Evolutionary conservation across 2,888 invertebrate species (phyloP), one percentile per base, ranked within the genome.

Genomic region (Eupithecia tripunctaria): DNA sequence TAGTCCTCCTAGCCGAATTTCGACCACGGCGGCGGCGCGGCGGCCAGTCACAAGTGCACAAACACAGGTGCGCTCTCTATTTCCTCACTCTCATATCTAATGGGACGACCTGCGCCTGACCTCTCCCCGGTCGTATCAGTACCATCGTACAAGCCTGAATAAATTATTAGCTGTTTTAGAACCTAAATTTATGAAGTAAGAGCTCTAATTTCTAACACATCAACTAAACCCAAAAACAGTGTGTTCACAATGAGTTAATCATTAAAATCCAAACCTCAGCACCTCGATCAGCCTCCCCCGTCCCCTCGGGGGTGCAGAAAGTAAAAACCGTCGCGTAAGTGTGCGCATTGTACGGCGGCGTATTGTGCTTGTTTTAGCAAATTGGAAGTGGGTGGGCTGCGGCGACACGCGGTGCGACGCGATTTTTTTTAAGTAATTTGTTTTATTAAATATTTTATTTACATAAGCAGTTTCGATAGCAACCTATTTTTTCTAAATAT

Each of bases 311-410:
- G 67, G 68, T 47, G 62, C 43, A 70, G 66, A 76, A 71, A 74
- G 69, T 74, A 72, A 67, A 65, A 73, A 65, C 68, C 67, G 70
- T 63, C 71, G 72, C 36, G 32, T 59, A 71, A 77, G 76, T 77
- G 78, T 74, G 62, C 59, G 72, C 72, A 75, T 72, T 76, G 76
- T 74, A 56, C 56, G 25, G 70, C 76, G 78, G 67, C 76, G 79
- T 70, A 80, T 82, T 80, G 82, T 84, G 77, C 88, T 88, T 90
- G 91, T 92, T 92, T 92, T 92, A 90, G 89, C 84, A 92, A 91
- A 93, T 93, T 92, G 92, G 88, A 89, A 69, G 86, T 76, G 73
- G 75, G 68, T 72, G 73, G 71, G 67, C 25, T 14, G 29, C 36
- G 56, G 47, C 68, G 36, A 29, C 68, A 62, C 41, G 8, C 60